These are phyloP conservation scores for Ctenopoma multispine DNA, from an alignment of 2,797 vertebrate genomes.

Conservation along the genomic window DNA sequence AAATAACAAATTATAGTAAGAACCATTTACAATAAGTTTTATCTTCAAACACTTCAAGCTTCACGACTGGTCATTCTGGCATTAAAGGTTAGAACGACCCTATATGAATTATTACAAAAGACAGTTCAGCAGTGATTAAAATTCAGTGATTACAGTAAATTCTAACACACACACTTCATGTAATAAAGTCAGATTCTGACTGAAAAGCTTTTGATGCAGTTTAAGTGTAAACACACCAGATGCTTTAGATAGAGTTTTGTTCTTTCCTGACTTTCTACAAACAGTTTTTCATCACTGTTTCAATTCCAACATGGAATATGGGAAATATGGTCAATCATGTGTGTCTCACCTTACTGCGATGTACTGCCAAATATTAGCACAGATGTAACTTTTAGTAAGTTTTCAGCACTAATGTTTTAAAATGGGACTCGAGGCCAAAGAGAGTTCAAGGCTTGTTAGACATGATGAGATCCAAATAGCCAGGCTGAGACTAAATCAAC, in stretches of 20 bases:
- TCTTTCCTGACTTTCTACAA: not conserved
- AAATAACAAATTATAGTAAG: too few relatives aligned
- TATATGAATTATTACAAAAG: too few relatives aligned
- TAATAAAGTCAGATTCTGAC: not conserved
- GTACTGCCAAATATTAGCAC: not conserved
- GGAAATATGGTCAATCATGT: not conserved
- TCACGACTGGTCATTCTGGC: too few relatives aligned
- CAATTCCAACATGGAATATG: not conserved
- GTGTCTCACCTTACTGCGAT: not conserved
- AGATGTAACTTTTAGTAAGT: not conserved
- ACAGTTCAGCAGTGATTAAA: too few relatives aligned
- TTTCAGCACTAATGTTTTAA: slow-evolving; percentile 1
- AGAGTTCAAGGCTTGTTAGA: slow-evolving; percentile 5
- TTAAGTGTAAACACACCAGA: not conserved
- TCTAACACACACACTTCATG: too few relatives aligned
- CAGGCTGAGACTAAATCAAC: slow-evolving; percentile 19
- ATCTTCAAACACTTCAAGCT: too few relatives aligned
- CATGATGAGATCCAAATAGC: slow-evolving; percentile 22
- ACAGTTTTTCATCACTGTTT: not conserved
- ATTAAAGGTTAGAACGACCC: too few relatives aligned
- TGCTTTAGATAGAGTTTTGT: not conserved
- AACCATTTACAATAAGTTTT: too few relatives aligned
- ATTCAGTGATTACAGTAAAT: too few relatives aligned
- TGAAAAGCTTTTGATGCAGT: not conserved
- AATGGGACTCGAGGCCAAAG: not conserved